Evolutionary conservation across 2,797 vertebrate genomes (phyloP), one percentile per base, ranked within the genome.

Genomic region (Triplophysa yarkandensis): DNA sequence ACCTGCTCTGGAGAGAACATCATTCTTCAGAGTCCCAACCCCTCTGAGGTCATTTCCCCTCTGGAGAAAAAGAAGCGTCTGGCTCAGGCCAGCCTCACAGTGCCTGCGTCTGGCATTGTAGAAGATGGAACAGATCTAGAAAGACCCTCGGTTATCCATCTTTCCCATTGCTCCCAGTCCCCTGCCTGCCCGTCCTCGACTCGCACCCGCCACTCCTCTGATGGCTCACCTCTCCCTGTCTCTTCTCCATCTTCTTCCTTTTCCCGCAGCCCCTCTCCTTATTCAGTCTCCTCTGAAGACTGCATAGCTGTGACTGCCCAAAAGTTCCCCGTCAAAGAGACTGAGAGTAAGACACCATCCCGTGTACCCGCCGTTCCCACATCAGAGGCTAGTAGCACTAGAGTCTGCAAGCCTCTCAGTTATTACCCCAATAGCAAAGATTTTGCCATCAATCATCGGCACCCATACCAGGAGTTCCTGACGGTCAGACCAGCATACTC

Each of bases 61-160:
- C 86, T 98, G 85, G 96, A 96, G 86, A 98, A 98, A 77, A 98
- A 98, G 80, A 97, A 98, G 82, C 91, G 95, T 16, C 79, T 95
- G 85, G 96, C 96, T 10, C 95, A 98, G 86, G 95, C 94, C 57
- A 95, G 94, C 87, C 87, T 95, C 17, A 89, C 68, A n/a, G 19
- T 80, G 23, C 77, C 83, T 0, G 5, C 17, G 13, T 81, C 74
- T 46, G 80, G 84, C 16, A 52, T 72, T 0, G 78, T 86, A n/a
- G 74, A 77, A 0, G 89, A 91, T 27, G 85, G 83, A 2, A 85
- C 82, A 6, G 81, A 83, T 48, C 77, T 65, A 54, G 85, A 88
- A 23, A 84, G 75, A 3, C 88, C 88, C 0, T 90, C 84, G 0
- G 89, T 88, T 52, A 88, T 89, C 70, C 87, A 83, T 2, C 57